Percentiles rank a stretch among this genome's conserved stretches.
Evolutionary conservation across 2,797 vertebrate species (phyloP).

Genomic region (Smutsia temminckii): DNA sequence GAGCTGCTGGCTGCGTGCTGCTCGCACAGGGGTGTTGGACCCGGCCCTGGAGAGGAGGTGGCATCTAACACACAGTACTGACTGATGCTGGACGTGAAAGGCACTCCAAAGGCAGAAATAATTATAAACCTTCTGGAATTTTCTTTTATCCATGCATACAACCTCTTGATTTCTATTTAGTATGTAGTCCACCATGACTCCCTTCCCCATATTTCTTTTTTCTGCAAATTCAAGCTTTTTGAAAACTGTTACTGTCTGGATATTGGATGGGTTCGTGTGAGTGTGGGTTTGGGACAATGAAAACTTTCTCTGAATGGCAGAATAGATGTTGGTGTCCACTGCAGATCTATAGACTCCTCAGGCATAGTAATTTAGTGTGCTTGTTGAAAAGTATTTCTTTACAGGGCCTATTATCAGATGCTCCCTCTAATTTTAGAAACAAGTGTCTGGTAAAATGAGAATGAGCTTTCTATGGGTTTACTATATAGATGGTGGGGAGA

Average conservation of each 20-base stretch:
- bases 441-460: not conserved
- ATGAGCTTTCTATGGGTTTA: not conserved
- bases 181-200: not conserved
- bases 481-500: not conserved
- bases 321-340: not conserved
- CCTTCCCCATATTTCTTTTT: not conserved
- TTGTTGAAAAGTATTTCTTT: not conserved
- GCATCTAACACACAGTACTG: not conserved
- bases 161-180: not conserved
- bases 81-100: not conserved
- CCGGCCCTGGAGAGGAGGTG: accelerated
- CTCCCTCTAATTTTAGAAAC: not conserved
- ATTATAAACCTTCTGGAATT: not conserved
- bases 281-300: not conserved
- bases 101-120: not conserved
- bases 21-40: not conserved
- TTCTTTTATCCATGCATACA: not conserved
- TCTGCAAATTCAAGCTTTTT: not conserved
- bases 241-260: not conserved
- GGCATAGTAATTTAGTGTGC: not conserved
- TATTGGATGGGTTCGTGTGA: not conserved
- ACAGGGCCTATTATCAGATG: not conserved
- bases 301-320: slow-evolving; percentile 1
- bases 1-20: not conserved
- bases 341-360: not conserved